Evolutionary conservation across 2,113 vertebrate species (phyloP).

Genomic region (Xerus inauris): DNA sequence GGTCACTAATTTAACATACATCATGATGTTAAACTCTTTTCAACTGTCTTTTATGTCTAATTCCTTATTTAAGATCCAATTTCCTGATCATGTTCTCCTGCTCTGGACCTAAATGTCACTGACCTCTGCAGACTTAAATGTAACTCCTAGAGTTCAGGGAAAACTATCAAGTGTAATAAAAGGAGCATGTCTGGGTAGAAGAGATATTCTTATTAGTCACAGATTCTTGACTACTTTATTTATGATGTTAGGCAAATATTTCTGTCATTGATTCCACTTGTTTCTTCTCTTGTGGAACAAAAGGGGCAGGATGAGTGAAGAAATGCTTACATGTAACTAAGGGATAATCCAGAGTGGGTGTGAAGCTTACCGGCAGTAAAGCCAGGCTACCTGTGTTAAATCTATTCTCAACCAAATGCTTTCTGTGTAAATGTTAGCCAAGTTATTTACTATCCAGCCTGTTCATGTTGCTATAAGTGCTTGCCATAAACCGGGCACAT

Average conservation of each 20-base stretch:
- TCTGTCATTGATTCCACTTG: accelerated
- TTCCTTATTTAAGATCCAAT: slow-evolving; percentile 10
- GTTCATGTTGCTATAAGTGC: neutral
- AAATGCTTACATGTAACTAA: neutral
- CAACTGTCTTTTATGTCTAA: neutral
- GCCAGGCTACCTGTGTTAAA: neutral
- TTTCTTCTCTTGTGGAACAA: neutral
- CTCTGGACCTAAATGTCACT: neutral
- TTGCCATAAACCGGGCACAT: neutral
- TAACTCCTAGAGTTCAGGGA: neutral
- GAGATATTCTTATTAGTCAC: neutral
- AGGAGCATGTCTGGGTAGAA: neutral
- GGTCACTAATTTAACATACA: neutral
- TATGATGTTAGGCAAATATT: neutral
- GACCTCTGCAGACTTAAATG: neutral
- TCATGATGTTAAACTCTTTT: neutral
- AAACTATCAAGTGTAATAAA: neutral
- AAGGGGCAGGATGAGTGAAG: neutral
- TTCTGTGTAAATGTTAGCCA: neutral
- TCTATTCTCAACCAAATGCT: neutral
- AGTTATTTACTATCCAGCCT: neutral
- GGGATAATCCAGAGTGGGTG: neutral
- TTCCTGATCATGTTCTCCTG: neutral
- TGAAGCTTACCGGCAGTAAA: neutral
- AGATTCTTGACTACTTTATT: neutral